Conservation (phyloP, 2,113 vertebrate species). For the Raphicerus campestris region DNA sequence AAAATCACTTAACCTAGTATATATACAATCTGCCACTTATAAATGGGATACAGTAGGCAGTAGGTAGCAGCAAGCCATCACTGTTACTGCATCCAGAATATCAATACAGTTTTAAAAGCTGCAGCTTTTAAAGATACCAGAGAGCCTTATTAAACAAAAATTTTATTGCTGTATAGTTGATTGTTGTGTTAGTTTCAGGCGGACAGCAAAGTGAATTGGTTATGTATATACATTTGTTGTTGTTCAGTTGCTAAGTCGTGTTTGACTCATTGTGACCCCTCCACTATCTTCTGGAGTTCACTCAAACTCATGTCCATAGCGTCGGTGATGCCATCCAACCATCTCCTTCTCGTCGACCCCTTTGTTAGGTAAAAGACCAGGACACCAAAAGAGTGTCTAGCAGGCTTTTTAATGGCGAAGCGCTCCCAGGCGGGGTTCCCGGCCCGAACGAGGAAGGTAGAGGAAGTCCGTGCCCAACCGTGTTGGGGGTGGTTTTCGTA, state of each 20-base stretch:
- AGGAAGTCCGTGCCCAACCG: too few species aligned
- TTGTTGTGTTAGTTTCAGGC: fast-evolving
- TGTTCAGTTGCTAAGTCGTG: not conserved
- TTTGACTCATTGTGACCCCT: not conserved
- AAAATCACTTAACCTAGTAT: not conserved
- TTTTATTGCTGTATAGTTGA: not conserved
- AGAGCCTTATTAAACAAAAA: not conserved
- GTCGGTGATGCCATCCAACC: not conserved
- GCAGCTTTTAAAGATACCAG: not conserved
- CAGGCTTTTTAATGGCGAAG: too few species aligned
- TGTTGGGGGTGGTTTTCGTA: too few species aligned
- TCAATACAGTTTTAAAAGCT: not conserved
- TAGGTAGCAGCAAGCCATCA: not conserved
- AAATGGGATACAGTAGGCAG: not conserved
- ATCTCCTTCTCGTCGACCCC: not conserved
- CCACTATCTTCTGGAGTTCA: not conserved
- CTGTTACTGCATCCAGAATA: not conserved
- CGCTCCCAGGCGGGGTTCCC: too few species aligned
- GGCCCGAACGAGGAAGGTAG: too few species aligned
- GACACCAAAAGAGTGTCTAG: too few species aligned
- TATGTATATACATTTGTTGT: not conserved
- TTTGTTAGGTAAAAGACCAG: too few species aligned
- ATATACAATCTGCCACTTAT: not conserved
- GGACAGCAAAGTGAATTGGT: not conserved
- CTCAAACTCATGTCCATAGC: not conserved